Conservation (phyloP, 2,797 vertebrate species). For the Hemitrygon akajei region DNA sequence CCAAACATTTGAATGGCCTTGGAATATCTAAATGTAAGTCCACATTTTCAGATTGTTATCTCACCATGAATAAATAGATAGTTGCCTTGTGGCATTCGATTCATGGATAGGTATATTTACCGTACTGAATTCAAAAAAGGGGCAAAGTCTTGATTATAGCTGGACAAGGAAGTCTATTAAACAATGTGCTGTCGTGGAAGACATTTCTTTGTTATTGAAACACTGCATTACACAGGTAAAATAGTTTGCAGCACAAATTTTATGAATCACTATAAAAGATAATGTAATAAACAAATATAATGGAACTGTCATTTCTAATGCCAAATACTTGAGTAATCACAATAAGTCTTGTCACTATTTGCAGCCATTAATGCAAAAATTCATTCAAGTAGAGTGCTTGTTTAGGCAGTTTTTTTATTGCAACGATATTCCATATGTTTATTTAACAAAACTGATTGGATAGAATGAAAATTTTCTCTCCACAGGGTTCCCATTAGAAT, state of each 20-base stretch:
- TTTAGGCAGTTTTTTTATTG: slow-evolving; percentile 27
- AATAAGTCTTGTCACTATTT: slow-evolving; percentile 27
- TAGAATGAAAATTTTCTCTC: background rate
- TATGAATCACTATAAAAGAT: background rate
- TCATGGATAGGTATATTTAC: background rate
- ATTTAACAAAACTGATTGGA: slow-evolving; percentile 20
- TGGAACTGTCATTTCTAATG: background rate
- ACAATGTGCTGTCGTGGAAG: background rate
- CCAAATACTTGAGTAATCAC: background rate
- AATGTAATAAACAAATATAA: slow-evolving; percentile 31
- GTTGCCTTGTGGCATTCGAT: background rate
- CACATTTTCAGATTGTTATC: background rate
- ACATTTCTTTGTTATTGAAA: background rate
- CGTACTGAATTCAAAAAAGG: background rate
- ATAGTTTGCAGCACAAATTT: background rate
- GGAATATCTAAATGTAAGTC: background rate
- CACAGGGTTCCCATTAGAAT: slow-evolving; percentile 15
- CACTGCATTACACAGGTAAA: background rate
- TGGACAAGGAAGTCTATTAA: background rate
- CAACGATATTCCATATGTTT: background rate
- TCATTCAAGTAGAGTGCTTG: slow-evolving; percentile 14
- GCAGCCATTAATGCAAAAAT: slow-evolving; percentile 1
- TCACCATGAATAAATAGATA: background rate
- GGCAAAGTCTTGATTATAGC: background rate
- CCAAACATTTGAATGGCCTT: background rate